Conservation (phyloP, 2,797 vertebrate genomes). For the Mus caroli region DNA sequence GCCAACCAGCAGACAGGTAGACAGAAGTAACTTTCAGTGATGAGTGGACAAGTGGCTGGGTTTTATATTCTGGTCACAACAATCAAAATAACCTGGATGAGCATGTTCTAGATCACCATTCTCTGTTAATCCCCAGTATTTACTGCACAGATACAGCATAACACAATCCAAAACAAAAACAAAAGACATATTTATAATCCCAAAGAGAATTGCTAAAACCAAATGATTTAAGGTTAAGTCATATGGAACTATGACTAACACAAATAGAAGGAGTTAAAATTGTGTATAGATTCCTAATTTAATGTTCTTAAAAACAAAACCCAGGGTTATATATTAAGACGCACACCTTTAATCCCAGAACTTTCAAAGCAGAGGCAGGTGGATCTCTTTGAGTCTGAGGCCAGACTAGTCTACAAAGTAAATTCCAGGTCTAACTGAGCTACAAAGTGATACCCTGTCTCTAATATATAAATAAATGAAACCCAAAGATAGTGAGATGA, state of each 20-base stretch:
- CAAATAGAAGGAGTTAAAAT: slow-evolving; percentile 36
- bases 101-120: slow-evolving; percentile 32
- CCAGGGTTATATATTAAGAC: not conserved
- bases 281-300: slow-evolving; percentile 29
- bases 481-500: not conserved
- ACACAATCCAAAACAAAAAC: slow-evolving; percentile 61
- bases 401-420: not conserved
- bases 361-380: not conserved
- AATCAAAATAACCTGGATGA: slow-evolving; percentile 16
- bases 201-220: slow-evolving; percentile 47
- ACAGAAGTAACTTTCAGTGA: slow-evolving; percentile 67
- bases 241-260: slow-evolving; percentile 62
- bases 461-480: slow-evolving; percentile 14
- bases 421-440: not conserved
- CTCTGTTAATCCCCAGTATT: slow-evolving; percentile 64
- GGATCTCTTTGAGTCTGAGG: not conserved
- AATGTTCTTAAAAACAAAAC: slow-evolving; percentile 54
- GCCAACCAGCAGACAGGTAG: slow-evolving; percentile 32
- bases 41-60: slow-evolving; percentile 35
- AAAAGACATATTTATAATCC: slow-evolving; percentile 63
- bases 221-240: slow-evolving; percentile 56
- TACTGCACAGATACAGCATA: slow-evolving; percentile 55
- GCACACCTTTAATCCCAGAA: not conserved
- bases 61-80: slow-evolving; percentile 53
- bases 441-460: not conserved